phyloP scores from a whole-genome alignment of 37 sponge, comb jelly and placozoan species.

The Theonella swinhoei region DNA sequence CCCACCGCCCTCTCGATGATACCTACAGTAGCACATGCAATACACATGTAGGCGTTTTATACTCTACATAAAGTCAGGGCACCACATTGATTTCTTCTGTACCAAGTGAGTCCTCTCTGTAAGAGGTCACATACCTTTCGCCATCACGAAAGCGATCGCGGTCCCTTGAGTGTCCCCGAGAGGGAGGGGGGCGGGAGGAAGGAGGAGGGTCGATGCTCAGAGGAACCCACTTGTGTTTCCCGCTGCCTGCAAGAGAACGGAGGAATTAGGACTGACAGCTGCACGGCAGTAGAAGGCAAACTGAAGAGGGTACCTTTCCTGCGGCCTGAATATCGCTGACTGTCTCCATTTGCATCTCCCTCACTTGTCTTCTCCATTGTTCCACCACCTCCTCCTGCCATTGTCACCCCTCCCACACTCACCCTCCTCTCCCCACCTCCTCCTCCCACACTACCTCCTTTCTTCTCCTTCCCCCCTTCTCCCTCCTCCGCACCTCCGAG shows the following conservation, averaged over 20 bases:
- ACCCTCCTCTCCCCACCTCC: too few relatives aligned
- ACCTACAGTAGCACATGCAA: too few relatives aligned
- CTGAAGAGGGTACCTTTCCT: not conserved
- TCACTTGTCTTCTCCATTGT: not conserved
- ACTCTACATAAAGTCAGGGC: too few relatives aligned
- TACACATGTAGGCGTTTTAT: too few relatives aligned
- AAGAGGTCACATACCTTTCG: not conserved
- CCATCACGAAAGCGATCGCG: not conserved
- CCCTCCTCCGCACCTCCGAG: slow-evolving; percentile 11
- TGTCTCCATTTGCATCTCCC: not conserved
- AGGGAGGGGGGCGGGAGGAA: not conserved
- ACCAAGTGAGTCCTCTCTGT: not conserved
- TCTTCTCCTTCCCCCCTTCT: slow-evolving; percentile 24
- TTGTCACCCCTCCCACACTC: too few relatives aligned
- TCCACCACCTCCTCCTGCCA: not conserved
- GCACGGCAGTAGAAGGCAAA: not conserved
- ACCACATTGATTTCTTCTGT: too few relatives aligned
- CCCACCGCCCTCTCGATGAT: slow-evolving; percentile 9
- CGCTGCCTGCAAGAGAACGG: not conserved
- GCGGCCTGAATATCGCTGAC: not conserved
- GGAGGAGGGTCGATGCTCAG: not conserved
- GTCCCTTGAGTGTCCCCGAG: not conserved
- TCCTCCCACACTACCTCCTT: slow-evolving; percentile 49
- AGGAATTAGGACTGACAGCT: too few relatives aligned
- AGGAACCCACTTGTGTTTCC: not conserved